Conservation (phyloP, 2,797 vertebrate genomes). For the Alectoris magna region DNA sequence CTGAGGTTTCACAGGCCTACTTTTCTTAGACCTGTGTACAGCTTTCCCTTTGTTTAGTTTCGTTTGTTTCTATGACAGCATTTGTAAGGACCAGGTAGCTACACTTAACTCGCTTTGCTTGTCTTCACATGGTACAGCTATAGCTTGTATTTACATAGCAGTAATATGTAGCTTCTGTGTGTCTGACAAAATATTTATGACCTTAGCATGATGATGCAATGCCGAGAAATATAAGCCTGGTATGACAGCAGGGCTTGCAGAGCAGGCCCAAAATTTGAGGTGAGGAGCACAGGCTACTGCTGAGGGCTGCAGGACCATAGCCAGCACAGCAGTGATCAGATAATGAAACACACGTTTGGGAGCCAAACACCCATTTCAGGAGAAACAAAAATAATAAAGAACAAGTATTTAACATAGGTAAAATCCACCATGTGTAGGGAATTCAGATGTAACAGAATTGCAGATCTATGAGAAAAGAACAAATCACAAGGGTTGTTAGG, state of each 20-base stretch:
- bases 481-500: neutral
- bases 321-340: neutral
- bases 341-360: neutral
- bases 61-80: neutral
- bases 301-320: neutral
- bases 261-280: neutral
- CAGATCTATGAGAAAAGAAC: neutral
- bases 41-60: neutral
- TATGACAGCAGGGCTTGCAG: neutral
- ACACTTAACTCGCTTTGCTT: neutral
- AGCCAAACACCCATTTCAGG: neutral
- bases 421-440: neutral
- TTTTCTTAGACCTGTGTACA: neutral
- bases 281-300: neutral
- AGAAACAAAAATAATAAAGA: neutral
- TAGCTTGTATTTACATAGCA: neutral
- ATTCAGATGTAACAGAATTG: neutral
- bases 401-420: neutral
- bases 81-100: neutral
- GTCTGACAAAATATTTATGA: accelerated
- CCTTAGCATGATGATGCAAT: neutral
- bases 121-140: neutral
- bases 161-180: neutral
- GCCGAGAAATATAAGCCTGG: neutral
- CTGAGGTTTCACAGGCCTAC: neutral